Conservation (phyloP, 2,797 vertebrate species). For the Babyrousa celebensis region DNA sequence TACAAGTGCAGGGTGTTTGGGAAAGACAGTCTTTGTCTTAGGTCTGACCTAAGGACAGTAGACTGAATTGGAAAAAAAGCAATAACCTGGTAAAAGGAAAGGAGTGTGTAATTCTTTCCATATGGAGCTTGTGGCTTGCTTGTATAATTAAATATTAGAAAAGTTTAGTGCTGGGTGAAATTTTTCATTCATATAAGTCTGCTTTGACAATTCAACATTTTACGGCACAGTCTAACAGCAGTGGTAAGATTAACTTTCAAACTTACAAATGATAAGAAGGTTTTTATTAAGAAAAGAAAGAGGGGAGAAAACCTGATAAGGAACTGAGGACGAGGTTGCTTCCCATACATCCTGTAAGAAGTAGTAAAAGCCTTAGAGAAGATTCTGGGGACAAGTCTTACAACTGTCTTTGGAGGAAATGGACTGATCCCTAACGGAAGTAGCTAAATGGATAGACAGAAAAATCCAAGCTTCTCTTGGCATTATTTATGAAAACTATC, state of each 20-base stretch:
- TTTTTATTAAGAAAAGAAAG: conserved; percentile 27
- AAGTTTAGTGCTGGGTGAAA: not conserved
- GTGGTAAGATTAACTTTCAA: not conserved
- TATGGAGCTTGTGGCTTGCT: not conserved
- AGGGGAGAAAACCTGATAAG: not conserved
- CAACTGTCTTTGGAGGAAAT: not conserved
- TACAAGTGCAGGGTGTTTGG: not conserved
- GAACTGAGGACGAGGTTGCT: conserved; percentile 10
- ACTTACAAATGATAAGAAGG: not conserved
- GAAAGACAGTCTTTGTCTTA: not conserved
- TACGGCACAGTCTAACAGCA: not conserved
- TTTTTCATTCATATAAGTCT: not conserved
- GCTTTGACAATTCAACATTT: not conserved
- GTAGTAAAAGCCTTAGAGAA: not conserved
- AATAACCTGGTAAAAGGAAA: not conserved
- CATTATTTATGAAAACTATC: not conserved
- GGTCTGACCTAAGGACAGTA: too few relatives aligned
- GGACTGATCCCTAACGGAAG: not conserved
- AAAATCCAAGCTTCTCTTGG: not conserved
- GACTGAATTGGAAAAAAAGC: not conserved
- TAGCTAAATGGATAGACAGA: not conserved
- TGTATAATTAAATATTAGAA: conserved; percentile 11
- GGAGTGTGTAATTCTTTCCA: not conserved
- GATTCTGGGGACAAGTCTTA: not conserved
- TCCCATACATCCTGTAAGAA: not conserved